A percentile compares a stretch with the other conserved stretches of the same genome.
These are phyloP conservation scores for Ovis canadensis DNA, from an alignment of 2,113 vertebrate genomes.

Conservation along the genomic window DNA sequence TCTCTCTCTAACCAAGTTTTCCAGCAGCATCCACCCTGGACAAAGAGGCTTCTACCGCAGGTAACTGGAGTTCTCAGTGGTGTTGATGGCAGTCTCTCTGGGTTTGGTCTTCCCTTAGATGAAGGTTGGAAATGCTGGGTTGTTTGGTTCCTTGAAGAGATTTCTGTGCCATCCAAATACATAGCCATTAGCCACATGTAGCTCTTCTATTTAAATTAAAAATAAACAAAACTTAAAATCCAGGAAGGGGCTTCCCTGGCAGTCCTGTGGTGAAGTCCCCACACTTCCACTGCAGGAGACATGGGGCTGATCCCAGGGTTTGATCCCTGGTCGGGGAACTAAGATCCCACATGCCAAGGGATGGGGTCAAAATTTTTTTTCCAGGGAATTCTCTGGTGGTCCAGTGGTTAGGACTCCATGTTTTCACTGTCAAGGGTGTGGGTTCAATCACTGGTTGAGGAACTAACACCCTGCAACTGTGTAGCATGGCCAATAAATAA, in stretches of 20 bases:
- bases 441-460: neutral
- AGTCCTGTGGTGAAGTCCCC: neutral
- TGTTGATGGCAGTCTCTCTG: neutral
- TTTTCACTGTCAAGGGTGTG: neutral
- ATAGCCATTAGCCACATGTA: neutral
- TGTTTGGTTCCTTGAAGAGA: neutral
- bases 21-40: neutral
- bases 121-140: neutral
- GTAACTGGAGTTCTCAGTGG: neutral
- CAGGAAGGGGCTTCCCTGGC: neutral
- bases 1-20: neutral
- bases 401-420: neutral
- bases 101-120: neutral
- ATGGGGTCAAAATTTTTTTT: neutral
- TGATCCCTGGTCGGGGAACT: neutral
- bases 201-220: neutral
- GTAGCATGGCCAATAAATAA: neutral
- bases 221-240: neutral
- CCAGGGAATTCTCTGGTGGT: neutral
- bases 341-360: neutral
- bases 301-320: neutral
- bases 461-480: neutral
- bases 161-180: neutral
- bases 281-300: neutral
- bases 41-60: neutral